phyloP scores from a whole-genome alignment of 2,888 invertebrate species.

The Anthrax anthrax region DNA sequence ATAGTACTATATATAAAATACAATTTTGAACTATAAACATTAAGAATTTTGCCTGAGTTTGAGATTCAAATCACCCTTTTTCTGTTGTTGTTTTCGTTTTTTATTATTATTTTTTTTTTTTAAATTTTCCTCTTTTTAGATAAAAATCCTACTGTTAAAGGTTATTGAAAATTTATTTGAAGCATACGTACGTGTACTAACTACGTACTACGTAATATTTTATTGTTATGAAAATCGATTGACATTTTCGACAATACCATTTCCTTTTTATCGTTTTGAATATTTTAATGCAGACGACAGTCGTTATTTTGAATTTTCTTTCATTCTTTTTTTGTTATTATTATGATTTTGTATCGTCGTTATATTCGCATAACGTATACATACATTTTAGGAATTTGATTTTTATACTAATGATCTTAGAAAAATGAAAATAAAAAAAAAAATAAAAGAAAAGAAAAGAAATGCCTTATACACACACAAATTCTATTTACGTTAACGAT shows the following conservation, averaged over 20 bases:
- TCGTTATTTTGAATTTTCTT: background rate
- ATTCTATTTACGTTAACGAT: background rate
- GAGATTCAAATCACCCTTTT: background rate
- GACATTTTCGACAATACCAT: background rate
- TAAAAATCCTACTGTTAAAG: no score
- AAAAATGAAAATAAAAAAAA: background rate
- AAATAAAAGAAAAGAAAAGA: background rate
- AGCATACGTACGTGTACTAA: no score
- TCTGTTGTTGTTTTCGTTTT: background rate
- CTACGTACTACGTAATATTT: background rate
- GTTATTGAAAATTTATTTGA: background rate
- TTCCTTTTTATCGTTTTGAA: background rate
- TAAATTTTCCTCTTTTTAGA: no score
- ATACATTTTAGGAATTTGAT: no score
- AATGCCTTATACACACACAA: no score
- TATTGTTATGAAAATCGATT: background rate
- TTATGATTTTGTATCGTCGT: no score
- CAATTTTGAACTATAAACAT: no score
- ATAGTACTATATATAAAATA: no score
- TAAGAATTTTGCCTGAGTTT: no score
- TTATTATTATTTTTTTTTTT: no score
- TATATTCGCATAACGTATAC: no score
- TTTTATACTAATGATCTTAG: background rate
- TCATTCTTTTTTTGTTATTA: background rate
- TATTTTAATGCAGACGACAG: background rate